Evolutionary conservation across 2,888 invertebrate species (phyloP).

Genomic region (Tenthredo livida): DNA sequence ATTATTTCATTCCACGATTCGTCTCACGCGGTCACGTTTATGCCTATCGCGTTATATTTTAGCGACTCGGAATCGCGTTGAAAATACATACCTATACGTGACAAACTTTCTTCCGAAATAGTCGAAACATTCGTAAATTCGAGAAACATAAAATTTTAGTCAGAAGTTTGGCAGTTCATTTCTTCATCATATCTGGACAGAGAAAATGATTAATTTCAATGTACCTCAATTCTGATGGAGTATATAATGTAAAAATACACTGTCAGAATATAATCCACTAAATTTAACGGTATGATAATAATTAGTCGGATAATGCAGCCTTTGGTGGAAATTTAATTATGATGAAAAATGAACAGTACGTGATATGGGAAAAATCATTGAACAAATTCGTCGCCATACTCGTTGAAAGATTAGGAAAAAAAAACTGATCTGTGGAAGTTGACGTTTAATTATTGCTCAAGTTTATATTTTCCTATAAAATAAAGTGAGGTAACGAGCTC

Average conservation of each 20-base stretch:
- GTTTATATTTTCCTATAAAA: neutral
- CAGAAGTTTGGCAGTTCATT: neutral
- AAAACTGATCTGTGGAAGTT: neutral
- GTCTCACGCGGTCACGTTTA: neutral
- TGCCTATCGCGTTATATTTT: neutral
- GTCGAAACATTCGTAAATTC: no score
- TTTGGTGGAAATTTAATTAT: neutral
- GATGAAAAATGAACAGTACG: neutral
- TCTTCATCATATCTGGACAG: neutral
- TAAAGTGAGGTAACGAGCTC: neutral
- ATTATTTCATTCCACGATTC: neutral
- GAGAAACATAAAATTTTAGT: no score
- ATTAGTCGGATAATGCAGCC: neutral
- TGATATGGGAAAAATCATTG: no score
- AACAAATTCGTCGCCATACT: no score
- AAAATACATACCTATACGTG: neutral
- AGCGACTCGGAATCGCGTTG: neutral
- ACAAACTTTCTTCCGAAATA: no score
- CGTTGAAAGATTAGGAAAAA: neutral
- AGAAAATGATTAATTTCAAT: neutral
- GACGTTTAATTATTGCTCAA: neutral
- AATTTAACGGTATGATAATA: neutral
- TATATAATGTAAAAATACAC: neutral
- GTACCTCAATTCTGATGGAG: neutral
- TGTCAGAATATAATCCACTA: neutral